phyloP scores from a whole-genome alignment of 1,140 invertebrate species.

The Drosophila subobscura region DNA sequence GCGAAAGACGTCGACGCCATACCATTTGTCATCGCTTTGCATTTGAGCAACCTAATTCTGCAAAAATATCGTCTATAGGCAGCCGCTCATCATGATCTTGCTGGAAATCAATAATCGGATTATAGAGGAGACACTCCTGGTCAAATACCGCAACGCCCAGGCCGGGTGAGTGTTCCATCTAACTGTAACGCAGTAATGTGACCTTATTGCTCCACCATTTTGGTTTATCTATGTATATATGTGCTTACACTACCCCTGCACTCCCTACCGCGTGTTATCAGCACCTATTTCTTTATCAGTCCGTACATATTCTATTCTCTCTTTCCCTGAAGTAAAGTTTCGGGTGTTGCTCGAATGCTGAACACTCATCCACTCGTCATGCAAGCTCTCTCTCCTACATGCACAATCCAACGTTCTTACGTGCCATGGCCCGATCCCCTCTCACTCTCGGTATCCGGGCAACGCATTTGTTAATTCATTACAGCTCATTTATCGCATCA shows the following conservation, averaged over 20 bases:
- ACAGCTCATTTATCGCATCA: slow-evolving; percentile 72
- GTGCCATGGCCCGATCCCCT: background rate
- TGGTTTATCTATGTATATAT: slow-evolving; percentile 51
- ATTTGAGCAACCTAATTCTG: slow-evolving; percentile 1
- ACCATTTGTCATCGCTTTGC: slow-evolving; percentile 70
- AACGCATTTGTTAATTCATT: slow-evolving; percentile 57
- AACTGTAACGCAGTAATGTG: slow-evolving; percentile 43
- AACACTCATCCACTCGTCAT: slow-evolving; percentile 43
- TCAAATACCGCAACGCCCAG: slow-evolving; percentile 97
- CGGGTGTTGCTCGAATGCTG: slow-evolving; percentile 52
- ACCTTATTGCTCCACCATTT: slow-evolving; percentile 52
- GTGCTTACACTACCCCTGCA: slow-evolving; percentile 18
- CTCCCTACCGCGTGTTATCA: slow-evolving; percentile 54
- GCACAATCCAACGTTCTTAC: slow-evolving; percentile 6
- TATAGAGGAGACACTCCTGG: slow-evolving; percentile 96
- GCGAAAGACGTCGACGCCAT: slow-evolving; percentile 74
- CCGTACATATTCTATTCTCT: slow-evolving; percentile 19
- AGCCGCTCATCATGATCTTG: slow-evolving; percentile 92
- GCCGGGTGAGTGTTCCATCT: slow-evolving; percentile 92
- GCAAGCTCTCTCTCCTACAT: slow-evolving; percentile 16
- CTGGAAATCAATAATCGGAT: slow-evolving; percentile 99
- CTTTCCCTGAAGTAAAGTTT: slow-evolving; percentile 20
- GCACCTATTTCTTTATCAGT: slow-evolving; percentile 55
- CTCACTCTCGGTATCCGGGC: background rate
- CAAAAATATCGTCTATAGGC: slow-evolving; percentile 20